Base-by-base conservation (phyloP, 1,140 invertebrate genomes). In the Drosophila dunni region DNA sequence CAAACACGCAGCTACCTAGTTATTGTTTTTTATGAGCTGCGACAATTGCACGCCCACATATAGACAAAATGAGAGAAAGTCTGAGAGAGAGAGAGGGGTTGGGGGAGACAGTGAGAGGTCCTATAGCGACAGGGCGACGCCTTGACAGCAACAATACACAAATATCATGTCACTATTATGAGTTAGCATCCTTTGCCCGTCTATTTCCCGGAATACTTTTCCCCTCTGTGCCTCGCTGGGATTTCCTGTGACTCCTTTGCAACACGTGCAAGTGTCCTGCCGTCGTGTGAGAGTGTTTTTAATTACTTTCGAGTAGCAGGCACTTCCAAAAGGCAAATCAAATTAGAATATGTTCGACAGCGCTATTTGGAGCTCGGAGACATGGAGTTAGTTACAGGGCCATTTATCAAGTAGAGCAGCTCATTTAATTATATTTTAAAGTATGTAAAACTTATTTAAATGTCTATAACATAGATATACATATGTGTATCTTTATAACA, bases 21-120 rank as follows among this genome's bases (percentile, higher is more conserved):
- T 88, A 79, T 86, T 88, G 79, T 83, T 88, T 88, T 88, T 84
- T 89, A 84, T 84, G 84, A 88, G 70, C 84, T 88, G 84, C 64
- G 65, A 88, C 77, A 80, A 66, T 63, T 70, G 48, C 48, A 83
- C 73, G 69, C 76, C 84, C 57, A 74, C 48, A 48, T 20, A 24
- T n/a, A 7, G 10, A 24, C 34, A 33, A 9, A 68, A 4, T 8
- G 13, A 40, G 45, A 51, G 7, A 11, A 3, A 36, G 11, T 7
- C 9, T 0, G 11, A 20, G 10, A 34, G 13, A 10, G 48, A 40
- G 53, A 10, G 10, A 13, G 51, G 8, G 34, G 6, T n/a, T n/a
- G 7, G 13, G 20, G 13, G 15, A 8, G 13, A 3, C 3, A 46
- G 45, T 6, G 33, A 17, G 50, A 53, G 7, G 20, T 24, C 24